phyloP scores from a whole-genome alignment of 1,140 invertebrate species.

The Probaryconus sp. region DNA sequence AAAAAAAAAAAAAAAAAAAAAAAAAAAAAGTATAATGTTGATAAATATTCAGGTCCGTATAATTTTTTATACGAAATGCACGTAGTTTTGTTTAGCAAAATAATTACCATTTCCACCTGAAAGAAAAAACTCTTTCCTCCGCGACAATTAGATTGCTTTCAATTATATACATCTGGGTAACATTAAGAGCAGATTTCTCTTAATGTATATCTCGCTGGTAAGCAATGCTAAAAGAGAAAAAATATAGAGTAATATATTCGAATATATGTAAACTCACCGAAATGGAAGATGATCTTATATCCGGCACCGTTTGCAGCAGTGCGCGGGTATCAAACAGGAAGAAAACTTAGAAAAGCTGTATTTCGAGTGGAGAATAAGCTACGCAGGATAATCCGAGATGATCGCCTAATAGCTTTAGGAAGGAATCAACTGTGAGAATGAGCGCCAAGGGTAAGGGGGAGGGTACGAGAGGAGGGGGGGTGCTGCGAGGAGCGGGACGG shows the following conservation, averaged over 20 bases:
- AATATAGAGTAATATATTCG: constrained; percentile 52
- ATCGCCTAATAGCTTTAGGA: constrained; percentile 78
- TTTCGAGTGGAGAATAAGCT: constrained; percentile 69
- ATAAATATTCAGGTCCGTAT: no score
- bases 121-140: no score
- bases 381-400: constrained; percentile 77
- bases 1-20: no score
- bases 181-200: constrained; percentile 31
- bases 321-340: constrained; percentile 50
- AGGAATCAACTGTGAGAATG: constrained; percentile 73
- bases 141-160: no score
- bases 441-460: constrained; percentile 35
- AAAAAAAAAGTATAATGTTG: no score
- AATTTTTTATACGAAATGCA: no score
- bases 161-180: constrained; percentile 38
- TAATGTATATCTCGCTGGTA: neutral
- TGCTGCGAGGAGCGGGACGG: constrained; percentile 31
- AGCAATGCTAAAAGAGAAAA: constrained; percentile 19
- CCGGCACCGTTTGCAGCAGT: constrained; percentile 23
- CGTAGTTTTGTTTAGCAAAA: no score
- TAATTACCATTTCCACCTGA: no score
- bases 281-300: constrained; percentile 58
- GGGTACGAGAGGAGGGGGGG: constrained; percentile 20
- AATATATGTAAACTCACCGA: constrained; percentile 52
- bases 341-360: constrained; percentile 75